Conservation (phyloP, 1,140 invertebrate species). For the Drosophila trapezifrons region DNA sequence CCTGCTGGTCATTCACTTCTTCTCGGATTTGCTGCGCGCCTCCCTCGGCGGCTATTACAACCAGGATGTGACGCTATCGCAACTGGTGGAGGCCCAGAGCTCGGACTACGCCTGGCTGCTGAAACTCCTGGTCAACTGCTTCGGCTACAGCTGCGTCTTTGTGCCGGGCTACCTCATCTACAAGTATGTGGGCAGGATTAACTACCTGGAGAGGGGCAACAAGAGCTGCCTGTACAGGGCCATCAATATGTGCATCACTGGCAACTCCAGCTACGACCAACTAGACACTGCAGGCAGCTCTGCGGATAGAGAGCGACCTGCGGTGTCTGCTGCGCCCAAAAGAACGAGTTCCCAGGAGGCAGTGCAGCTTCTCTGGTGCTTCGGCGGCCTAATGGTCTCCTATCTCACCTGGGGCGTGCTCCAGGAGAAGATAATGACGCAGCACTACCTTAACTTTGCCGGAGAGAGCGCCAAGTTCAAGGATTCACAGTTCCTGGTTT, state of each 20-base stretch:
- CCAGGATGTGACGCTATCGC: slow-evolving; percentile 71
- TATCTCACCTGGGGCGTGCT: slow-evolving; percentile 97
- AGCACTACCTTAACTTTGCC: slow-evolving; percentile 88
- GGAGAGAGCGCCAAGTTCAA: slow-evolving; percentile 90
- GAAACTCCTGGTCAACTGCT: slow-evolving; percentile 90
- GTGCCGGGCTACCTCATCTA: slow-evolving; percentile 94
- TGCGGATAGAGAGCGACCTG: slow-evolving; percentile 67
- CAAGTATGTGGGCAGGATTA: slow-evolving; percentile 91
- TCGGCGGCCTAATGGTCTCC: slow-evolving; percentile 93
- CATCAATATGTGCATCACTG: slow-evolving; percentile 88
- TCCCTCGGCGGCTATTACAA: slow-evolving; percentile 66
- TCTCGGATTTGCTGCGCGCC: slow-evolving; percentile 71
- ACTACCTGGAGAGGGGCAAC: slow-evolving; percentile 90
- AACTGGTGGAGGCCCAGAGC: slow-evolving; percentile 74
- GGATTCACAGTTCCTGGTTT: slow-evolving; percentile 98
- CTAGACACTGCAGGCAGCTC: slow-evolving; percentile 68
- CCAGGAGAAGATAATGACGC: slow-evolving; percentile 97
- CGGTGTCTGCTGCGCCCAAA: slow-evolving; percentile 38
- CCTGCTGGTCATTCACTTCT: slow-evolving; percentile 77
- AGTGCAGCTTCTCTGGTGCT: slow-evolving; percentile 90
- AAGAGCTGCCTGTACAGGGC: slow-evolving; percentile 86
- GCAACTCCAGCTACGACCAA: slow-evolving; percentile 70
- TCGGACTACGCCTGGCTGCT: slow-evolving; percentile 90
- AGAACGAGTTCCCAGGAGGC: slow-evolving; percentile 86
- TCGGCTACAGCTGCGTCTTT: slow-evolving; percentile 95